Evolutionary conservation across 2,797 vertebrate species (phyloP).

Genomic region (Myotis vivesi): DNA sequence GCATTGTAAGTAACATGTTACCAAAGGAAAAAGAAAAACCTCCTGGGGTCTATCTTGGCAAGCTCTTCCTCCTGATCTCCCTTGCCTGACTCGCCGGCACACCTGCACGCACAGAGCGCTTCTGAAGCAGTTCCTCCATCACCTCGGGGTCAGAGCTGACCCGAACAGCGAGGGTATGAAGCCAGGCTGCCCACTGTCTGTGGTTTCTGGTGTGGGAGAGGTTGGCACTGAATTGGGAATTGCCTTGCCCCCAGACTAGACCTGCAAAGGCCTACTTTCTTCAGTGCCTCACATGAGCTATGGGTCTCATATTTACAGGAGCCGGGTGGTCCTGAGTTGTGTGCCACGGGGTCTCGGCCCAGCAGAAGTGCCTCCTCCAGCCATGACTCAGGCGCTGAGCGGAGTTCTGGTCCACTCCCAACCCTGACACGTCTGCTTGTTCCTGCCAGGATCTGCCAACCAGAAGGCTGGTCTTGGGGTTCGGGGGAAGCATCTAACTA

Average conservation of each 20-base stretch:
- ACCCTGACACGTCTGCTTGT: neutral
- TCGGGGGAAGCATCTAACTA: neutral
- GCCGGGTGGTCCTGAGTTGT: neutral
- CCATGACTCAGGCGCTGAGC: neutral
- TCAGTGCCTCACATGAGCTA: neutral
- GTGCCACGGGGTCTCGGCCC: rapidly evolving
- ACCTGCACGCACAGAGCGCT: neutral
- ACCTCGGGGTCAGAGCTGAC: neutral
- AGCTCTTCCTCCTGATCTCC: neutral
- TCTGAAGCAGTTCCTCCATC: neutral
- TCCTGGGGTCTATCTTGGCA: neutral
- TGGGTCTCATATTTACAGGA: neutral
- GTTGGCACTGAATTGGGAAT: neutral
- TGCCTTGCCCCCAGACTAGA: neutral
- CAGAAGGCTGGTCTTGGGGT: neutral
- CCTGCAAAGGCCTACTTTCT: neutral
- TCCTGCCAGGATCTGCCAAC: neutral
- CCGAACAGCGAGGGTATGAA: rapidly evolving
- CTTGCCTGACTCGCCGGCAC: rapidly evolving
- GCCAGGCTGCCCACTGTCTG: neutral
- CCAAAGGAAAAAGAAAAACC: neutral
- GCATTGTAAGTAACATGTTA: neutral
- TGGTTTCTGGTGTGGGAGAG: neutral
- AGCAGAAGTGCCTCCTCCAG: neutral
- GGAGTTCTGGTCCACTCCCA: neutral